phyloP scores from a whole-genome alignment of 2,888 invertebrate species.

The Erebia ligea region DNA sequence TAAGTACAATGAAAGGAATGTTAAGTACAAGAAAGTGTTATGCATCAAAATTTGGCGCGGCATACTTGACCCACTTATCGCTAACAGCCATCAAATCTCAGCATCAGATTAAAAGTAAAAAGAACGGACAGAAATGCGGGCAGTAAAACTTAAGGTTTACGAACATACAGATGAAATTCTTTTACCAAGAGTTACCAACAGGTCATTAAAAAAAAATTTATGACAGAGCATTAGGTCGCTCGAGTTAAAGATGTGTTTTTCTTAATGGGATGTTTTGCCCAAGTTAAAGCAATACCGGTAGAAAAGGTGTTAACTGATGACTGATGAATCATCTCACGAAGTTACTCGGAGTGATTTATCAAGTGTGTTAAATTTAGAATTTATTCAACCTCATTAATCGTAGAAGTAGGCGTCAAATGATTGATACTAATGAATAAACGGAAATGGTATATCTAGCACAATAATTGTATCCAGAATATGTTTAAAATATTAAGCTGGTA shows the following conservation, averaged over 20 bases:
- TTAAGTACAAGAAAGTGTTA: constrained; percentile 9
- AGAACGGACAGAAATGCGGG: neutral
- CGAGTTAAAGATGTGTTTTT: neutral
- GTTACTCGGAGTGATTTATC: neutral
- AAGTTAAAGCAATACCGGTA: neutral
- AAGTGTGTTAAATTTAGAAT: no score
- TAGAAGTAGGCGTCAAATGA: neutral
- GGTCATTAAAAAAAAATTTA: constrained; percentile 35
- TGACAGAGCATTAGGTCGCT: constrained; percentile 21
- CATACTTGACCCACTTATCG: constrained; percentile 1
- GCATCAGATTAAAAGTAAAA: constrained; percentile 16
- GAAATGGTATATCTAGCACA: neutral
- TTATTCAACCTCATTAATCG: neutral
- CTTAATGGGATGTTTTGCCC: constrained; percentile 3
- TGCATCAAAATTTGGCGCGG: constrained; percentile 3
- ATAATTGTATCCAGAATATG: no score
- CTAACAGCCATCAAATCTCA: constrained; percentile 6
- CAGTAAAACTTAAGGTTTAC: constrained; percentile 27
- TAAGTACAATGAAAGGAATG: neutral
- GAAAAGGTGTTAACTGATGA: constrained; percentile 6
- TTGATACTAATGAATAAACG: neutral
- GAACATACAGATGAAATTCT: constrained; percentile 23
- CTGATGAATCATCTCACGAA: neutral
- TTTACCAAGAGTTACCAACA: constrained; percentile 16
- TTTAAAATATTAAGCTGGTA: no score